Base-by-base conservation (phyloP, 2,797 vertebrate genomes). In the Acipenser ruthenus region DNA sequence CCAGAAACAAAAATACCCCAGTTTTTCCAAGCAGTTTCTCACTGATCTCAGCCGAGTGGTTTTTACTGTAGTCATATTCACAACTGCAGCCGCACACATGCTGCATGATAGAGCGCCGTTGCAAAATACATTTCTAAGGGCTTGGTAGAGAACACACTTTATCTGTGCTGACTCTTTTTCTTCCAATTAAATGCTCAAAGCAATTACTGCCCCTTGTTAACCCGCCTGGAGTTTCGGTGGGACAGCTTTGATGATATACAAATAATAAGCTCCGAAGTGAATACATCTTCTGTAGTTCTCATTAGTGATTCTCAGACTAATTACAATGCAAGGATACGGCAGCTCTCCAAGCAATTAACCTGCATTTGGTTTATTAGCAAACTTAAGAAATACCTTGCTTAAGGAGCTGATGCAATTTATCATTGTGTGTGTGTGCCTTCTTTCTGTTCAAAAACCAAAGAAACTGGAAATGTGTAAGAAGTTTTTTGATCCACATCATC, bases 271-370 rank as follows among this genome's bases (percentile, higher is more conserved):
- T 62, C 60, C 60, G 37, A 62, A 23, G 60, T 62, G 60, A 62
- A 23, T 62, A 48, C 8, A 48, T 10, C 18, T 62, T 23, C 15
- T 12, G 8, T 8, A 3, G 18, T 62, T 23, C 60, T 62, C 60
- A 48, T 62, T 62, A 62, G 37, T 7, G 0, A 37, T 23, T 18
- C 60, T 62, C 60, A 15, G 60, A 7, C 60, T 62, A 62, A 62
- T 62, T 62, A 47, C 37, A 23, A 62, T 13, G n/a, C 12, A 48
- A 10, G 7, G 8, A 62, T 10, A 62, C 2, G 7, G 2, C 8
- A 62, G 47, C 60, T 62, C 60, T 18, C 37, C 37, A 48, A 62
- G 60, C 60, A 62, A 62, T 62, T 62, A 62, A 12, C 60, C 8
- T 15, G 12, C 10, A 10, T 23, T 23, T 9, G 18, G 60, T 62